Conservation (phyloP, 2,797 vertebrate genomes). For the Sebastes steindachneri region DNA sequence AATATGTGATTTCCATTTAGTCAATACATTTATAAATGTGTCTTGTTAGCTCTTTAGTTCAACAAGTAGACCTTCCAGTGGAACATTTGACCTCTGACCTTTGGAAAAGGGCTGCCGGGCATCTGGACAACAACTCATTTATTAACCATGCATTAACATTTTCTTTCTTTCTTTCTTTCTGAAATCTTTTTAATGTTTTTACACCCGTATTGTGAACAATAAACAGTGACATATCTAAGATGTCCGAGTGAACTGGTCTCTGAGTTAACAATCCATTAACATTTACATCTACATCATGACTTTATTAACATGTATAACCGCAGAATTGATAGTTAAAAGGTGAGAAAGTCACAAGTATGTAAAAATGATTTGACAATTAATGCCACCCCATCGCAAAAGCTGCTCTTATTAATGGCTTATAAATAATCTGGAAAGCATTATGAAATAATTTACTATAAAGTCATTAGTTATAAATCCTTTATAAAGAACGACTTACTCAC, state of each 20-base stretch:
- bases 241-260: not conserved
- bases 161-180: too few relatives aligned
- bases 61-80: not conserved
- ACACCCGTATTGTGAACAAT: too few relatives aligned
- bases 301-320: too few relatives aligned
- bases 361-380: not conserved
- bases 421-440: not conserved
- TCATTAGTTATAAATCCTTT: not conserved
- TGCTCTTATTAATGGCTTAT: not conserved
- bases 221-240: too few relatives aligned
- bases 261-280: too few relatives aligned
- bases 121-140: not conserved
- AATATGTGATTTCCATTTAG: not conserved
- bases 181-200: rapidly evolving
- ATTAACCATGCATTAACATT: not conserved
- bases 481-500: not conserved
- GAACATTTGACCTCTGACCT: not conserved
- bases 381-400: not conserved
- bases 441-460: not conserved
- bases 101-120: not conserved
- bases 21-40: not conserved
- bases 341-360: too few relatives aligned
- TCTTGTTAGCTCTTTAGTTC: not conserved
- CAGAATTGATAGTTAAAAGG: too few relatives aligned
- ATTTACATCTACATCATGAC: too few relatives aligned